phyloP scores from a whole-genome alignment of 2,797 vertebrate genomes.

The Microtus obscurus region DNA sequence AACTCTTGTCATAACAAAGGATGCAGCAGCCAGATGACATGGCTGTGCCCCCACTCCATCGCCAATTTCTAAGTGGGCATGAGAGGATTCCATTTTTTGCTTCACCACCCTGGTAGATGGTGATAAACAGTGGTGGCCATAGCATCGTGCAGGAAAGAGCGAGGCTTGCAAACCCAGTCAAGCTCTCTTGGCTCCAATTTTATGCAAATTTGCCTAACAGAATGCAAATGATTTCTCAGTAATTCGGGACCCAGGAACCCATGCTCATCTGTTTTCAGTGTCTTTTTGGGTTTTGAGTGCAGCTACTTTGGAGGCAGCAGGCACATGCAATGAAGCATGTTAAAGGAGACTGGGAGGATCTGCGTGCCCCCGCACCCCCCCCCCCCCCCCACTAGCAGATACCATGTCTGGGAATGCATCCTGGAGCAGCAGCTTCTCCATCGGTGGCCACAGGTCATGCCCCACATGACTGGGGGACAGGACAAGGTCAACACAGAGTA shows the following conservation, averaged over 20 bases:
- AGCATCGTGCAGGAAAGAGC: neutral
- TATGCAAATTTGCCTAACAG: slow-evolving; percentile 54
- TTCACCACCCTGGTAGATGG: neutral
- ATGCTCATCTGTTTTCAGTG: neutral
- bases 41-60: neutral
- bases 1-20: slow-evolving; percentile 58
- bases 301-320: neutral
- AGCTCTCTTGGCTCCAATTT: slow-evolving; percentile 47
- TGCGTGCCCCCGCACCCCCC: neutral
- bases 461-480: neutral
- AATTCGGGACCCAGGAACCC: neutral
- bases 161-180: slow-evolving; percentile 53
- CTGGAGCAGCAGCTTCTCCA: neutral
- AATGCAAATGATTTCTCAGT: slow-evolving; percentile 62
- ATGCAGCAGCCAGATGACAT: slow-evolving; percentile 39
- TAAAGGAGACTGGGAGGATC: neutral
- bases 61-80: slow-evolving; percentile 16
- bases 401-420: neutral
- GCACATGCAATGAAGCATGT: neutral
- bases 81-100: slow-evolving; percentile 5
- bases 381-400: neutral
- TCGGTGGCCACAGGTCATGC: neutral
- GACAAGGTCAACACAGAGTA: neutral
- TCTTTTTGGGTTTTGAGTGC: neutral
- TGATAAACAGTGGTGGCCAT: neutral